phyloP scores from a whole-genome alignment of 2,113 vertebrate species.

The Strix aluco region DNA sequence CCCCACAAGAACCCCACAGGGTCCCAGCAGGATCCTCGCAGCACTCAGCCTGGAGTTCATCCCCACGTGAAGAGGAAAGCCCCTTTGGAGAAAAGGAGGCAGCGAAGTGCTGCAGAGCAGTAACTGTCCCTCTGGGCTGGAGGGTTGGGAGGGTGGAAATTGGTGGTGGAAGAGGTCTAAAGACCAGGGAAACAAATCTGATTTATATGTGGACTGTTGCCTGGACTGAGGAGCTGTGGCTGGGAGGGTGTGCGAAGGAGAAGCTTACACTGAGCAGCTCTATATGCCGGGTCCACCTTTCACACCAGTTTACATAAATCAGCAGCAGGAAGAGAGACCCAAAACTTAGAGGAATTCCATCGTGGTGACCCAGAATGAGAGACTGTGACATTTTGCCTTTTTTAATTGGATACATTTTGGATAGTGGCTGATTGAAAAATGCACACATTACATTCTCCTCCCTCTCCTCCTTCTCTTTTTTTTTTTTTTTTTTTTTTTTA shows the following conservation, averaged over 20 bases:
- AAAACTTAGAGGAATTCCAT: slow-evolving; percentile 52
- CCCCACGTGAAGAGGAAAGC: not conserved
- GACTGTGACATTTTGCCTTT: slow-evolving; percentile 52
- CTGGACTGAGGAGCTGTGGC: not conserved
- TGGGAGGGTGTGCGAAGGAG: slow-evolving; percentile 1
- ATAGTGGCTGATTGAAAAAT: slow-evolving; percentile 1
- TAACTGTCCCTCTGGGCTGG: not conserved
- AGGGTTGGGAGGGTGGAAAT: not conserved
- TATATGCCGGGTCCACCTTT: not conserved
- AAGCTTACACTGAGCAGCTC: not conserved
- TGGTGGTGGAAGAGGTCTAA: not conserved
- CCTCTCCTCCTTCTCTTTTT: not conserved
- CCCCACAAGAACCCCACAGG: no score
- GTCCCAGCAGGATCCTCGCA: rapidly evolving
- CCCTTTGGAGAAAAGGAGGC: not conserved
- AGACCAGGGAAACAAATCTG: slow-evolving; percentile 30
- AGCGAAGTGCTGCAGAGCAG: not conserved
- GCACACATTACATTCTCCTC: not conserved
- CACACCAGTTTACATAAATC: slow-evolving; percentile 46
- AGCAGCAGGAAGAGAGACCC: slow-evolving; percentile 5
- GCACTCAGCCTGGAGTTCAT: not conserved
- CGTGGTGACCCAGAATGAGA: slow-evolving; percentile 66
- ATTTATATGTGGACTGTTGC: slow-evolving; percentile 5
- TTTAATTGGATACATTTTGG: slow-evolving; percentile 58
- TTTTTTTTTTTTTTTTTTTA: not conserved